These are phyloP conservation scores for Embidobia sp. DNA, from an alignment of 2,888 invertebrate genomes.

Conservation along the genomic window DNA sequence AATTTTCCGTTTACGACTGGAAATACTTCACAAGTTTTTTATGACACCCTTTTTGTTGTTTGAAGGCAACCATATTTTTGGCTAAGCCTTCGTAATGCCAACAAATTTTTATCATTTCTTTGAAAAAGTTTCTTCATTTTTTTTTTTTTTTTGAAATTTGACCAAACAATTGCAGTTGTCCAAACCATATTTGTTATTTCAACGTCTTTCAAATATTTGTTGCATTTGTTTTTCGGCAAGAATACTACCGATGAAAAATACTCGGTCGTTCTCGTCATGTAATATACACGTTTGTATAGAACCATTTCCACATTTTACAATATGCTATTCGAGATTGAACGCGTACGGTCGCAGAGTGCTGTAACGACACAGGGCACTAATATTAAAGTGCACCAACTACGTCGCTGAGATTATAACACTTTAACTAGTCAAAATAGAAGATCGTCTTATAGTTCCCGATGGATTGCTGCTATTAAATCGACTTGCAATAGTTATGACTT, in stretches of 20 bases:
- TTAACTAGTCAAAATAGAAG: slow-evolving; percentile 56
- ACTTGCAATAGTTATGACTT: no score
- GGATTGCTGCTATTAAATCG: neutral
- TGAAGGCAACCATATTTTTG: no score
- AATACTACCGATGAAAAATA: slow-evolving; percentile 25
- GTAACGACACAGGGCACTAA: no score
- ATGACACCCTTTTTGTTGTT: no score
- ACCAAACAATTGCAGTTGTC: no score
- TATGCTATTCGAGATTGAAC: slow-evolving; percentile 14
- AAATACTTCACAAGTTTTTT: no score
- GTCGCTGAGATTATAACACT: slow-evolving; percentile 40
- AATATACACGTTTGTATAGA: slow-evolving; percentile 25
- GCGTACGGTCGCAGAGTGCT: slow-evolving; percentile 65
- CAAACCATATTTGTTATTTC: no score
- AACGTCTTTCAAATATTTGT: neutral
- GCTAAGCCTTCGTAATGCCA: no score
- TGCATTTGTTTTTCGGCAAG: slow-evolving; percentile 15
- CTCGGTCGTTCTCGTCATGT: slow-evolving; percentile 17
- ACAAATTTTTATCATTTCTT: neutral
- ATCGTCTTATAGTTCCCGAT: slow-evolving; percentile 59
- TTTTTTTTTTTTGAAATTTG: no score
- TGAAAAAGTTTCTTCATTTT: neutral
- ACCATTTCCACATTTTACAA: slow-evolving; percentile 24
- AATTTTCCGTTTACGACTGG: no score
- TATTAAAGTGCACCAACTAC: no score